A percentile compares a stretch with the other conserved stretches of the same genome.
Evolutionary conservation across 2,888 invertebrate species (phyloP).

Genomic region (Prenolepis imparis): DNA sequence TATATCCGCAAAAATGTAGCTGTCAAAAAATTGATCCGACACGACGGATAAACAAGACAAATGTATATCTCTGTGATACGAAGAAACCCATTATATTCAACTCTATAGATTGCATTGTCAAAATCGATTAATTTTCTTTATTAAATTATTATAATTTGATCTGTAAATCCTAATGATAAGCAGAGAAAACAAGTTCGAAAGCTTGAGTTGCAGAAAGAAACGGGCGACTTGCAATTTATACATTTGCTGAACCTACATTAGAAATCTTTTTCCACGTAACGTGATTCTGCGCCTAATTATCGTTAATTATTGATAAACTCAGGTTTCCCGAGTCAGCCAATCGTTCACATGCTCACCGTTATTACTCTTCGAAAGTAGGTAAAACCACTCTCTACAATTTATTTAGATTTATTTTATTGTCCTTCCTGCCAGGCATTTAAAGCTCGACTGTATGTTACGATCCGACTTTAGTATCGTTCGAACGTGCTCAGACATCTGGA

Average conservation of each 20-base stretch:
- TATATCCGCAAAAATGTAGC: constrained; percentile 12
- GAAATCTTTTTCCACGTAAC: background rate
- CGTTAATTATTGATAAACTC: background rate
- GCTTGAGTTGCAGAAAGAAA: background rate
- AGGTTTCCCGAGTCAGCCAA: constrained; percentile 5
- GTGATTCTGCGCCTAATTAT: background rate
- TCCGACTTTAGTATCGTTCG: constrained; percentile 23
- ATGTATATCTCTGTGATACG: background rate
- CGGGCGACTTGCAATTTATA: too few relatives aligned
- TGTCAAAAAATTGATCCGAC: constrained; percentile 13
- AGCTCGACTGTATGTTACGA: constrained; percentile 31
- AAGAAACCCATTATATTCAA: background rate
- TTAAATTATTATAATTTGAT: background rate
- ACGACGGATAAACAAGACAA: constrained; percentile 18
- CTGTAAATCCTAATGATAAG: background rate
- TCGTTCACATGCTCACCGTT: constrained; percentile 11
- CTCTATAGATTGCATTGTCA: background rate
- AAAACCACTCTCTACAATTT: constrained; percentile 22
- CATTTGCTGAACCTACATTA: background rate
- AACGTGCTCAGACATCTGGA: constrained; percentile 31
- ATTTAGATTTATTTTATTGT: constrained; percentile 49
- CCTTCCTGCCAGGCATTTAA: constrained; percentile 13
- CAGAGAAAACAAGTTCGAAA: background rate
- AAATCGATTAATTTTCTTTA: background rate
- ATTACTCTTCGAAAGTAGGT: constrained; percentile 25